phyloP scores from a whole-genome alignment of 2,888 invertebrate genomes.

The Philonicus albiceps region DNA sequence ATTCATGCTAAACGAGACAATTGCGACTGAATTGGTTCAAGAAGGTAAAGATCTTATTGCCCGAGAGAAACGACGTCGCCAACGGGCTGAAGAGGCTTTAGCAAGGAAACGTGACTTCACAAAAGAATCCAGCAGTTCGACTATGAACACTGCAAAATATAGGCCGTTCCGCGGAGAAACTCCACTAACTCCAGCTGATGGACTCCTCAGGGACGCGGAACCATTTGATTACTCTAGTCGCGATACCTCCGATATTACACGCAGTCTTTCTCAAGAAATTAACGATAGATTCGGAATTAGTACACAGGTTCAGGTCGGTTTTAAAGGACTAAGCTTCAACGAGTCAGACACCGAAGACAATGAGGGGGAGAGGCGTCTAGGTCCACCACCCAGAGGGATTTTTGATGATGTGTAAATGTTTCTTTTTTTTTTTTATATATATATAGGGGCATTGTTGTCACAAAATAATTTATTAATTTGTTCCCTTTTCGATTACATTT shows the following conservation, averaged over 20 bases:
- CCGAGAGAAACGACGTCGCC: conserved; percentile 83
- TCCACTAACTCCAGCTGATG: conserved; percentile 62
- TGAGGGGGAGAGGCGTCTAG: conserved; percentile 64
- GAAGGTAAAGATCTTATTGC: conserved; percentile 93
- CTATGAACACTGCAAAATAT: conserved; percentile 48
- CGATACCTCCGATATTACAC: conserved; percentile 58
- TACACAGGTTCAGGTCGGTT: conserved; percentile 65
- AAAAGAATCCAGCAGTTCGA: conserved; percentile 55
- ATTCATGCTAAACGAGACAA: conserved; percentile 92
- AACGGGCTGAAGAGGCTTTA: conserved; percentile 81
- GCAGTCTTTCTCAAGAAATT: conserved; percentile 66
- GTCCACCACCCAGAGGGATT: conserved; percentile 77
- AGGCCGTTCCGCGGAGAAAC: conserved; percentile 43
- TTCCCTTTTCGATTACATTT: neutral
- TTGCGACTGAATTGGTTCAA: conserved; percentile 91
- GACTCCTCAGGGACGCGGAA: conserved; percentile 80
- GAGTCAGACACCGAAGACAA: conserved; percentile 58
- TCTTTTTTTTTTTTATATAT: too few relatives aligned
- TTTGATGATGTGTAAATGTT: conserved; percentile 79
- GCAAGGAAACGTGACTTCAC: conserved; percentile 67
- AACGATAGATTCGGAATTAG: conserved; percentile 74
- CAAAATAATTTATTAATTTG: neutral
- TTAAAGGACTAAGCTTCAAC: conserved; percentile 58
- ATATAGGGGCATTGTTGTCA: neutral
- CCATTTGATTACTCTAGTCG: conserved; percentile 72